These are phyloP conservation scores for Orius laevigatus DNA, from an alignment of 1,140 invertebrate genomes.

Conservation along the genomic window DNA sequence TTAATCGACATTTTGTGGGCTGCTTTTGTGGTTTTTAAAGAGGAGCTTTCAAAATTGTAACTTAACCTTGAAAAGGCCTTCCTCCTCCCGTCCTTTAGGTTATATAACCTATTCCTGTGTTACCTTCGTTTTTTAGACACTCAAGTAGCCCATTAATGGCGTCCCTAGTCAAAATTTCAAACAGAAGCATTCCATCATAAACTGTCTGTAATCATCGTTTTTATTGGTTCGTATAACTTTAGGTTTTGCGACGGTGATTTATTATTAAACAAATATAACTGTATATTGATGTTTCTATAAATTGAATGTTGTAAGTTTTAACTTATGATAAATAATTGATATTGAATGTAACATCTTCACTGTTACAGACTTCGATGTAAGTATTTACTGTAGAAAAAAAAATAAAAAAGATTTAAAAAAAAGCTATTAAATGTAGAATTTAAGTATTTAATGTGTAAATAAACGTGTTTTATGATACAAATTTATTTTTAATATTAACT, in stretches of 20 bases:
- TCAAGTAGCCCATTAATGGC: background rate
- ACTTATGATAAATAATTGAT: too few species aligned
- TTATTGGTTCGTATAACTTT: slow-evolving; percentile 15
- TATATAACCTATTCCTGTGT: background rate
- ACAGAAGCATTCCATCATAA: slow-evolving; percentile 5
- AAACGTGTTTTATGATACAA: too few species aligned
- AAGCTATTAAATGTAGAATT: too few species aligned
- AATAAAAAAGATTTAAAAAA: too few species aligned
- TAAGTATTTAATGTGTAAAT: too few species aligned
- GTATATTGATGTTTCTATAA: slow-evolving; percentile 10
- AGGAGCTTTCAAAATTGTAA: background rate
- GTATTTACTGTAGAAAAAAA: too few species aligned
- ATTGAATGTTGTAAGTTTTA: slow-evolving; percentile 10
- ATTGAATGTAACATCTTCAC: too few species aligned
- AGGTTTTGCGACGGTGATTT: slow-evolving; percentile 14
- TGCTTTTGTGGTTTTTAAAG: too few species aligned
- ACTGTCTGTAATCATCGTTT: slow-evolving; percentile 1
- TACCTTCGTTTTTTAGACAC: background rate
- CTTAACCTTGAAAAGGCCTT: background rate
- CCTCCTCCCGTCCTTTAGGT: slow-evolving; percentile 1
- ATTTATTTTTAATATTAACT: too few species aligned
- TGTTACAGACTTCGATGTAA: too few species aligned
- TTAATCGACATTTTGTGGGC: too few species aligned
- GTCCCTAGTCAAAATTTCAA: too few species aligned
- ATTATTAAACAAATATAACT: background rate